Conservation (phyloP, 2,113 vertebrate species). For the Prolemur simus region DNA sequence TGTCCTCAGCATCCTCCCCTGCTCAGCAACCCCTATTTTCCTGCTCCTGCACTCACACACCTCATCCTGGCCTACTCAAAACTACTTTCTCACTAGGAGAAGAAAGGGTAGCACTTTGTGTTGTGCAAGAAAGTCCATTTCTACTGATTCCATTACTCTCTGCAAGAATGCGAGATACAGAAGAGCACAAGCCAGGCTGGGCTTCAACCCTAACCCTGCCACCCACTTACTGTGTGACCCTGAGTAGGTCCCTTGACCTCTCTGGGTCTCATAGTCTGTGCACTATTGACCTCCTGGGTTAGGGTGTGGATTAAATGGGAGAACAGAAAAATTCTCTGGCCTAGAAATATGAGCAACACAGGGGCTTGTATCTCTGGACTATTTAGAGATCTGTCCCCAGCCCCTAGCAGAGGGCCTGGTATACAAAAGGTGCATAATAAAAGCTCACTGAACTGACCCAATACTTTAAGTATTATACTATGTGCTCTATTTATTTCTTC, state of each 20-base stretch:
- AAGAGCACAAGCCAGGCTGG: neutral
- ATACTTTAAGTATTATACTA: neutral
- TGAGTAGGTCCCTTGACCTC: neutral
- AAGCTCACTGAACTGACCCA: neutral
- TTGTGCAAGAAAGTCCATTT: neutral
- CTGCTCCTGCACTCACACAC: neutral
- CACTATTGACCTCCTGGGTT: neutral
- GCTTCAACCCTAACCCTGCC: neutral
- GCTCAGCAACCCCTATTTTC: neutral
- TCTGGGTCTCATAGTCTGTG: neutral
- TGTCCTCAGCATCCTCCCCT: neutral
- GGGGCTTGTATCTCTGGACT: neutral
- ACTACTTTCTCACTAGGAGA: neutral
- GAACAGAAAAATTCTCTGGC: neutral
- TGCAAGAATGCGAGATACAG: neutral
- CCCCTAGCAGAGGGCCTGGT: neutral
- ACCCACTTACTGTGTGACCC: fast-evolving
- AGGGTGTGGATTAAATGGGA: neutral
- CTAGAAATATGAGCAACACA: neutral
- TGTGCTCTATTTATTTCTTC: neutral
- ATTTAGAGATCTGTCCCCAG: neutral
- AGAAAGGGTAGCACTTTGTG: neutral
- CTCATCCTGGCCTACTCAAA: neutral
- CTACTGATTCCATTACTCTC: neutral
- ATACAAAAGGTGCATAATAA: neutral